phyloP scores from a whole-genome alignment of 2,888 invertebrate genomes.

The Catotricha subobsoleta region DNA sequence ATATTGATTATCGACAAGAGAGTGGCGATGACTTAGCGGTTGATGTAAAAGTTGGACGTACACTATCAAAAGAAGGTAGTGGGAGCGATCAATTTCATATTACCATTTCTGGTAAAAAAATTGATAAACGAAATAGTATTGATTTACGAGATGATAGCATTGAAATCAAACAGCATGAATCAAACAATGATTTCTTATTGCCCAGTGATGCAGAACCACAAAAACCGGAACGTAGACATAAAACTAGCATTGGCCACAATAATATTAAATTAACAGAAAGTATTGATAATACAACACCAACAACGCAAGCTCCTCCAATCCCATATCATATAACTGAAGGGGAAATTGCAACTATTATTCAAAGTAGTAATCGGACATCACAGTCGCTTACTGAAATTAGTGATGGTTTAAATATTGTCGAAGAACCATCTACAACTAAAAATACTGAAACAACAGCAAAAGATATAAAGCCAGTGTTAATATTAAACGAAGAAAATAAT shows the following conservation, averaged over 20 bases:
- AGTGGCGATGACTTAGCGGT: neutral
- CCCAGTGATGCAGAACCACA: conserved; percentile 16
- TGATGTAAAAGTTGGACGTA: neutral
- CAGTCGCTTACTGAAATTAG: too few species aligned
- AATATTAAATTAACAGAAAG: neutral
- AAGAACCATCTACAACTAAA: too few species aligned
- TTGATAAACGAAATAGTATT: conserved; percentile 14
- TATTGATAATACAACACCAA: neutral
- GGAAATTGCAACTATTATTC: neutral
- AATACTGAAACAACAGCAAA: too few species aligned
- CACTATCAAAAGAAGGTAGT: neutral
- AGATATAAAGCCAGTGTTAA: too few species aligned
- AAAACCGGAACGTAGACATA: conserved; percentile 1
- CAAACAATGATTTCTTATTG: too few species aligned
- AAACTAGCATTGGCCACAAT: conserved; percentile 13
- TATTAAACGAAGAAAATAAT: too few species aligned
- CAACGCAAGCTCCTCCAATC: neutral
- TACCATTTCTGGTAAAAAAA: conserved; percentile 25
- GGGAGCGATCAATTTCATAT: conserved; percentile 17
- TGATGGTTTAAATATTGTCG: too few species aligned
- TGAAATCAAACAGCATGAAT: too few species aligned
- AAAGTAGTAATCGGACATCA: neutral
- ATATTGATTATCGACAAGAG: conserved; percentile 4
- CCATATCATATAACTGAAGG: neutral
- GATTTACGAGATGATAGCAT: too few species aligned